Evolutionary conservation across 1,140 invertebrate species (phyloP).

Genomic region (Mizuhopecten yessoensis): DNA sequence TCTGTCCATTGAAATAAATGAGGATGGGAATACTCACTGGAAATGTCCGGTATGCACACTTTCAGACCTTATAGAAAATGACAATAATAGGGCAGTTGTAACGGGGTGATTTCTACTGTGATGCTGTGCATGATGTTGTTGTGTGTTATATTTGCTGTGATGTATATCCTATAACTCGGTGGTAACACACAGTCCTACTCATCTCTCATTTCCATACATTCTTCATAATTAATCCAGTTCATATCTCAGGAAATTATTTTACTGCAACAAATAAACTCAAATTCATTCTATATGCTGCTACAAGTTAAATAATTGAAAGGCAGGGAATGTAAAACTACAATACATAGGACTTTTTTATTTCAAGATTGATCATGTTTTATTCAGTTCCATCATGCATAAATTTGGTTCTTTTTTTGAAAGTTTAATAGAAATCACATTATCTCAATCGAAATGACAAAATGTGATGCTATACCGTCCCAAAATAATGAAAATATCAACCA

Average conservation of each 20-base stretch:
- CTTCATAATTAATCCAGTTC: background rate
- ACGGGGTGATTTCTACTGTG: background rate
- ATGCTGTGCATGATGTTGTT: conserved; percentile 1
- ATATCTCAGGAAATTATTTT: conserved; percentile 30
- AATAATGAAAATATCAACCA: conserved; percentile 1
- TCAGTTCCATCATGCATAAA: background rate
- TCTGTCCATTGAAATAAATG: no score
- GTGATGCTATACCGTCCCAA: background rate
- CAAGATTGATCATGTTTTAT: background rate
- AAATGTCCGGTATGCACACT: no score
- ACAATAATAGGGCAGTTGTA: background rate
- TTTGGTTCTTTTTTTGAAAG: background rate
- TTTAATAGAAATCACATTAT: background rate
- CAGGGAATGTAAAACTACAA: conserved; percentile 1
- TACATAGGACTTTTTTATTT: background rate
- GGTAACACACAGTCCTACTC: background rate
- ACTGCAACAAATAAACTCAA: background rate
- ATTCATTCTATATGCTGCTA: background rate
- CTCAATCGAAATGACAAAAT: background rate
- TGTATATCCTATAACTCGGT: background rate
- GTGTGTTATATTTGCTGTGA: conserved; percentile 38
- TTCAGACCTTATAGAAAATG: no score
- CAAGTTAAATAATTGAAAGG: background rate
- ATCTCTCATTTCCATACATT: background rate
- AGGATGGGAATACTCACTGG: no score